Percentiles rank a stretch among this genome's conserved stretches.
phyloP scores from a whole-genome alignment of 2,113 vertebrate genomes.

The Rhinoptilus africanus region DNA sequence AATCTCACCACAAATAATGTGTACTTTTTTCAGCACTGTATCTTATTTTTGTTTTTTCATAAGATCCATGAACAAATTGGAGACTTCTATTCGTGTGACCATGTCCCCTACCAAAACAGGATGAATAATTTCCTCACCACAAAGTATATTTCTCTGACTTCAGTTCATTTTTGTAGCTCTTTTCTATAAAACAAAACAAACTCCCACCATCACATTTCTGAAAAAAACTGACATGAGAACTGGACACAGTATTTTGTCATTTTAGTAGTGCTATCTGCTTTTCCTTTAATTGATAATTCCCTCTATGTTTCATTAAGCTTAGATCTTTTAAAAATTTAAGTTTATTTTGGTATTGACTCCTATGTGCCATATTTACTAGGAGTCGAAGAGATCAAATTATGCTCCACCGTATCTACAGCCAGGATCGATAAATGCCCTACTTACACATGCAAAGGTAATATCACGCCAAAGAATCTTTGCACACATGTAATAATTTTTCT shows the following conservation, averaged over 20 bases:
- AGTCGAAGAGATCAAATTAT: neutral
- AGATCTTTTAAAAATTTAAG: neutral
- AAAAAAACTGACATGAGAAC: neutral
- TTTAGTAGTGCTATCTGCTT: neutral
- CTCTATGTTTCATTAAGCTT: neutral
- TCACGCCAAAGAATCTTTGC: neutral
- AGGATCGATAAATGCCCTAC: neutral
- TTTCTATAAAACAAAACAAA: neutral
- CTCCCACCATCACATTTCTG: neutral
- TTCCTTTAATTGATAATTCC: neutral
- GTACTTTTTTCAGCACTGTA: neutral
- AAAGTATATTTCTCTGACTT: neutral
- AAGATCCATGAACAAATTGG: neutral
- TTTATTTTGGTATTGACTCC: neutral
- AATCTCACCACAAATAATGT: neutral
- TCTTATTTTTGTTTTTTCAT: neutral
- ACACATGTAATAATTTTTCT: constrained; percentile 26
- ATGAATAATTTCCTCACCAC: neutral
- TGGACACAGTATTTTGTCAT: neutral
- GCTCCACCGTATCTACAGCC: neutral
- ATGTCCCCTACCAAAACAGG: neutral
- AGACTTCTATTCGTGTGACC: neutral
- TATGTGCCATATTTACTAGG: neutral
- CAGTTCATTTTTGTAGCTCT: neutral
- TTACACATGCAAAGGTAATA: neutral